Evolutionary conservation across 2,888 invertebrate genomes (phyloP), one percentile per base, ranked within the genome.

Genomic region (Drosophila atripex): DNA sequence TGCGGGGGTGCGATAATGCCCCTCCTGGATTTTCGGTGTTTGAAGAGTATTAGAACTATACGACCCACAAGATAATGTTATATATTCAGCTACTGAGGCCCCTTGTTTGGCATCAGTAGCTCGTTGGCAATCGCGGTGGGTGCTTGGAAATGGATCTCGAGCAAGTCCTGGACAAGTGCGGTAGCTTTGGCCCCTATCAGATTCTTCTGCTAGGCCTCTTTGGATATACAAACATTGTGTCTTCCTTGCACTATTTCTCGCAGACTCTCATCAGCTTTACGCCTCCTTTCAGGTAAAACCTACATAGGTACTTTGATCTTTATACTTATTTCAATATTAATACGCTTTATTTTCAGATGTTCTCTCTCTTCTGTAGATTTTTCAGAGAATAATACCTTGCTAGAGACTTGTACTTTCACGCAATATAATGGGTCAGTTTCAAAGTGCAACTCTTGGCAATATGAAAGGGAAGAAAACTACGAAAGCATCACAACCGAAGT

Each of bases 401-500:
- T 39, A 6, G 41, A 7, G 1, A 55, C 49, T n/a, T 80, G 80
- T 45, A 65, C 56, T 39, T 66, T 68, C 5, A 39, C 21, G 1
- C 46, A 52, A 1, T 68, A 54, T 57, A 43, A 76, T 50, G n/a
- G 32, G 0, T 45, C 45, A 9, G 68, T 74, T 8, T 75, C 52
- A 3, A 65, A 64, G n/a, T 93, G 93, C 74, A 64, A 90, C 28
- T 92, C 92, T 11, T 94, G 94, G 94, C 90, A 92, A 21, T 95
- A 93, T 80, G 92, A 93, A 58, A 91, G 90, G 35, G 92, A 93
- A 21, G 92, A 92, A 77, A 92, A 92, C 30, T 93, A 93, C 73
- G 89, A 92, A 51, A 94, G 94, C 74, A 92, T 94, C 47, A 93
- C 94, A 7, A 93, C 94, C 50, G 93, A 94, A 92, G 94, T 94